These are phyloP conservation scores for Psittacula echo DNA, from an alignment of 2,797 vertebrate genomes.

Conservation along the genomic window DNA sequence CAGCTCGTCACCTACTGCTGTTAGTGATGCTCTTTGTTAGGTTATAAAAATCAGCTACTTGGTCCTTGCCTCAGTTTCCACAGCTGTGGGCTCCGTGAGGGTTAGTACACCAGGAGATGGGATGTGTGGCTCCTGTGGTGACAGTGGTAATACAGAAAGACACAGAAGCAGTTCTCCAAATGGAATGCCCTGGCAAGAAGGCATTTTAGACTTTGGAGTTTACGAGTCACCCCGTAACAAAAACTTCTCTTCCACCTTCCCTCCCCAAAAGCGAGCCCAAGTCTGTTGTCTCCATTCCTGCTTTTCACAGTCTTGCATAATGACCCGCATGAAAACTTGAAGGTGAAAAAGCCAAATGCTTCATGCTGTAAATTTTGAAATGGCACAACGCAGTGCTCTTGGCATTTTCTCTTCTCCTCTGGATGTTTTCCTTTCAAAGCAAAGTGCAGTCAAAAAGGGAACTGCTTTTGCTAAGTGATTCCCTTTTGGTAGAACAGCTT, in stretches of 20 bases:
- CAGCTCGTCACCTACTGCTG: not conserved
- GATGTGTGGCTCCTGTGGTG: not conserved
- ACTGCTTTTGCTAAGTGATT: not conserved
- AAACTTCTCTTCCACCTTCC: not conserved
- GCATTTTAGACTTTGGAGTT: not conserved
- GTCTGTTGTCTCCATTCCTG: not conserved
- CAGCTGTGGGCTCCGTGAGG: not conserved
- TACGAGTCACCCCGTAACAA: not conserved
- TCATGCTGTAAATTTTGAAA: constrained; percentile 3
- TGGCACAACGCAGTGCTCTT: not conserved
- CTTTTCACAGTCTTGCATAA: not conserved
- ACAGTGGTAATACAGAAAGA: not conserved
- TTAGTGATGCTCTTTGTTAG: not conserved
- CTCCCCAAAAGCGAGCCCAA: not conserved
- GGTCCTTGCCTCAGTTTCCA: not conserved
- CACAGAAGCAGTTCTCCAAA: not conserved
- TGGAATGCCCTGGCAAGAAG: not conserved
- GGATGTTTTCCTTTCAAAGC: constrained; percentile 16
- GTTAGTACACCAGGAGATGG: not conserved
- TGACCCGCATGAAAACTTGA: not conserved
- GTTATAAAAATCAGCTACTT: not conserved
- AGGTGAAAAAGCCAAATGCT: constrained; percentile 2
- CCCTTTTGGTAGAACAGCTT: not conserved
- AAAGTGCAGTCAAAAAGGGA: not conserved
- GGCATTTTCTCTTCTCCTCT: constrained; percentile 5